Conservation (phyloP, 2,797 vertebrate species). For the Betta splendens region DNA sequence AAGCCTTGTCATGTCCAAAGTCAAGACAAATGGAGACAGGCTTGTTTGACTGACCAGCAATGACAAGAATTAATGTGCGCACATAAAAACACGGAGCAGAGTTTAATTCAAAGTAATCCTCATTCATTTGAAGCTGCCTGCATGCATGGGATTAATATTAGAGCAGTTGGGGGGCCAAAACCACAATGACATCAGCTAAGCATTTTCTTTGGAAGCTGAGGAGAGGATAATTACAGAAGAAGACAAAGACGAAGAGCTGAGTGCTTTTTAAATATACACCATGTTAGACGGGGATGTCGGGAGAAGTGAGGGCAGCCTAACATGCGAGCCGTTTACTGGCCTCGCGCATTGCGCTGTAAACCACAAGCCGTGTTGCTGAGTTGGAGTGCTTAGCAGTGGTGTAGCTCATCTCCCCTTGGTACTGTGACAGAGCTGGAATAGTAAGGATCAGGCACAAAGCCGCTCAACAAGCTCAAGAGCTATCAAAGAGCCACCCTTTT, state of each 20-base stretch:
- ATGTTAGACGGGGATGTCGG: slow-evolving; percentile 61
- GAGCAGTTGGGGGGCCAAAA: slow-evolving; percentile 71
- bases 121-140: slow-evolving; percentile 61
- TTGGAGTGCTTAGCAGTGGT: slow-evolving; percentile 61
- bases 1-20: slow-evolving; percentile 65
- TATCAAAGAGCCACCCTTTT: slow-evolving; percentile 72
- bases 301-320: slow-evolving; percentile 65
- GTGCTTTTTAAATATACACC: slow-evolving; percentile 82
- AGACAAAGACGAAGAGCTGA: slow-evolving; percentile 75
- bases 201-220: slow-evolving; percentile 73
- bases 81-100: slow-evolving; percentile 59
- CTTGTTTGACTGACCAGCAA: slow-evolving; percentile 54
- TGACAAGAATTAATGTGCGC: slow-evolving; percentile 65
- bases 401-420: slow-evolving; percentile 66
- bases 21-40: slow-evolving; percentile 48
- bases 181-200: slow-evolving; percentile 81
- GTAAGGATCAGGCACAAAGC: slow-evolving; percentile 73
- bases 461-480: slow-evolving; percentile 76
- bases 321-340: slow-evolving; percentile 71
- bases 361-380: slow-evolving; percentile 67
- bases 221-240: slow-evolving; percentile 80
- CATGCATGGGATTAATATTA: slow-evolving; percentile 76
- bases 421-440: slow-evolving; percentile 73
- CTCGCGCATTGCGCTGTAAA: slow-evolving; percentile 62
- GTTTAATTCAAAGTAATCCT: slow-evolving; percentile 69